Conservation (phyloP, 2,888 invertebrate genomes). For the Nemurella pictetii region DNA sequence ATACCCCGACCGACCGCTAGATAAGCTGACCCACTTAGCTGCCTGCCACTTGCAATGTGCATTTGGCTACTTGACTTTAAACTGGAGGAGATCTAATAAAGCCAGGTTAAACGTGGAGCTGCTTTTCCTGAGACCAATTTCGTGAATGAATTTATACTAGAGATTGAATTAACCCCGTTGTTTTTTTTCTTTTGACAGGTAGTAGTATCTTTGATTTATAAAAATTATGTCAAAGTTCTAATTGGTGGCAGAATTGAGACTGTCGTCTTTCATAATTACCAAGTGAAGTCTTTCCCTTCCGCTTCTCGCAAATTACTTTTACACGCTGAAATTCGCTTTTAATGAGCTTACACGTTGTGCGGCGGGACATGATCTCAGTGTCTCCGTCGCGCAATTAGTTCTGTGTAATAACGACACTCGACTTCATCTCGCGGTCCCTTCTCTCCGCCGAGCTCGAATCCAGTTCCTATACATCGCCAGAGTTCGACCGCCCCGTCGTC, state of each 20-base stretch:
- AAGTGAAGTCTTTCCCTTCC: background rate
- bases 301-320: background rate
- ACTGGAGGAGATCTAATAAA: too few relatives aligned
- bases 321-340: background rate
- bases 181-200: background rate
- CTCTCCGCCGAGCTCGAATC: background rate
- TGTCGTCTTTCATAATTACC: background rate
- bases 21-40: background rate
- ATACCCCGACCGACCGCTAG: background rate
- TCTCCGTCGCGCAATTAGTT: background rate
- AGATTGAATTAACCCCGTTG: background rate
- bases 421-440: background rate
- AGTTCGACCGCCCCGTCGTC: background rate
- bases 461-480: background rate
- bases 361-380: background rate
- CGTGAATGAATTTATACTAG: background rate
- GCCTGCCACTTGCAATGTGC: background rate
- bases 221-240: background rate
- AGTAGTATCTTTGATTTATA: background rate
- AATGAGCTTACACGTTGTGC: background rate
- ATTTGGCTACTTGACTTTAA: background rate
- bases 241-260: background rate
- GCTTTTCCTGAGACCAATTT: too few relatives aligned
- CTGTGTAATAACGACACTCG: background rate
- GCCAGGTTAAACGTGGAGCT: too few relatives aligned